Evolutionary conservation across 2,113 vertebrate species (phyloP).

Genomic region (Dascyllus trimaculatus): DNA sequence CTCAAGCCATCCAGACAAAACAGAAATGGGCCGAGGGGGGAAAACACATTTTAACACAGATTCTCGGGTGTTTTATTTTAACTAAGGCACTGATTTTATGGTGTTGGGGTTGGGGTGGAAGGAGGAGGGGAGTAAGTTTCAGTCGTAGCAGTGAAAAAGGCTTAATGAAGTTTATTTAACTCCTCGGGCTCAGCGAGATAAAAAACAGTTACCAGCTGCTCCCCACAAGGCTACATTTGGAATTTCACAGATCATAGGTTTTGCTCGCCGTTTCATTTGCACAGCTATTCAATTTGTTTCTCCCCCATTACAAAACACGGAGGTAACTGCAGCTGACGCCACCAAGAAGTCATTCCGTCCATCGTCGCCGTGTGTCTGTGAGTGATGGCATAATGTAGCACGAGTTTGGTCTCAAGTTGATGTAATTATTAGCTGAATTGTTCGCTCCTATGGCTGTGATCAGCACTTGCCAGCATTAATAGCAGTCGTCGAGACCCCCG

Average conservation of each 20-base stretch:
- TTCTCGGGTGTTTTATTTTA: conserved; percentile 47
- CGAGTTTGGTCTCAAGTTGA: conserved; percentile 42
- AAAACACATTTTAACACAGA: conserved; percentile 48
- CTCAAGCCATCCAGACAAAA: conserved; percentile 46
- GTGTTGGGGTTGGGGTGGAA: neutral
- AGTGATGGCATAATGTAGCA: conserved; percentile 10
- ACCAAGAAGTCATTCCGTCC: conserved; percentile 52
- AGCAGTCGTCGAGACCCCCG: conserved; percentile 32
- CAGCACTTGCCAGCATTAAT: conserved; percentile 11
- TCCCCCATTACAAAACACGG: conserved; percentile 49
- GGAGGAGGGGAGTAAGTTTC: conserved; percentile 47
- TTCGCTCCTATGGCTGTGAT: conserved; percentile 14
- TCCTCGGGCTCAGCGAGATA: conserved; percentile 74
- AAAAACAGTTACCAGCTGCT: conserved; percentile 77
- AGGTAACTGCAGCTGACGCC: conserved; percentile 51
- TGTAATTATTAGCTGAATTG: conserved; percentile 41
- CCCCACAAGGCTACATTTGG: conserved; percentile 68
- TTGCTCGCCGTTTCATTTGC: conserved; percentile 65
- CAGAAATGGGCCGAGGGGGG: conserved; percentile 53
- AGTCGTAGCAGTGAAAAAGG: conserved; percentile 37
- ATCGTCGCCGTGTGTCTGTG: neutral
- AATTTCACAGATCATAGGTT: conserved; percentile 76
- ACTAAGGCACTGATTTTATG: conserved; percentile 58
- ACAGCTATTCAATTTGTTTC: conserved; percentile 68
- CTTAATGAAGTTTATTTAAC: conserved; percentile 79